A percentile compares a stretch with the other conserved stretches of the same genome.
Evolutionary conservation across 1,140 invertebrate genomes (phyloP).

Genomic region (Maconellicoccus hirsutus): DNA sequence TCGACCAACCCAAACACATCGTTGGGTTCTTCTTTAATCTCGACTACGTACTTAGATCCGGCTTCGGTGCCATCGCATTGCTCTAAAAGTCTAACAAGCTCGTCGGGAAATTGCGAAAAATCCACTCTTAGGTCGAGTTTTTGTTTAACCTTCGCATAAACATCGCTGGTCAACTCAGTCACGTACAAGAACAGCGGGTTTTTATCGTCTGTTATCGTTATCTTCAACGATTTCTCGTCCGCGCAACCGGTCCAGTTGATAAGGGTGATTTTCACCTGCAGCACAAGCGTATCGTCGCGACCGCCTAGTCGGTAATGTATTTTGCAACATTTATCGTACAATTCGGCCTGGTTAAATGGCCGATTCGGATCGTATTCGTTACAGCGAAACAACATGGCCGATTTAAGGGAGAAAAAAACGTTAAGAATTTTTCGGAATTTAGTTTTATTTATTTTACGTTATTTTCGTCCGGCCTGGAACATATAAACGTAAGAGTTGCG

Average conservation of each 20-base stretch:
- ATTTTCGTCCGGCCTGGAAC: not conserved
- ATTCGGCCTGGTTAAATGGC: not conserved
- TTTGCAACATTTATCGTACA: not conserved
- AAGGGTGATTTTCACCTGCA: not conserved
- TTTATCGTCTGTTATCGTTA: not conserved
- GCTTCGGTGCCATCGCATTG: not conserved
- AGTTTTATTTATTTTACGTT: not conserved
- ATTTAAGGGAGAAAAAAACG: not conserved
- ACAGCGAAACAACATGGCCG: not conserved
- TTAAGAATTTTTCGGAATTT: not conserved
- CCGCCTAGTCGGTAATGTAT: not conserved
- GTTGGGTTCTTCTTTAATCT: not conserved
- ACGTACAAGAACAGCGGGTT: not conserved
- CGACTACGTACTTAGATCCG: not conserved
- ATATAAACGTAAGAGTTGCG: not conserved
- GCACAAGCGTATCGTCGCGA: not conserved
- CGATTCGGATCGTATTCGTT: conserved; percentile 7
- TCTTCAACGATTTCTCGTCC: not conserved
- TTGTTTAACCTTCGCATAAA: not conserved
- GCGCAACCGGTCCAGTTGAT: not conserved
- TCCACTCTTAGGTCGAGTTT: not conserved
- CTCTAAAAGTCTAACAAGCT: not conserved
- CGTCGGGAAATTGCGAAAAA: not conserved
- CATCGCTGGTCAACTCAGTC: not conserved
- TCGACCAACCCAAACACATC: not conserved